Evolutionary conservation across 1,140 invertebrate species (phyloP).

Genomic region (Drosophila lacertosa): DNA sequence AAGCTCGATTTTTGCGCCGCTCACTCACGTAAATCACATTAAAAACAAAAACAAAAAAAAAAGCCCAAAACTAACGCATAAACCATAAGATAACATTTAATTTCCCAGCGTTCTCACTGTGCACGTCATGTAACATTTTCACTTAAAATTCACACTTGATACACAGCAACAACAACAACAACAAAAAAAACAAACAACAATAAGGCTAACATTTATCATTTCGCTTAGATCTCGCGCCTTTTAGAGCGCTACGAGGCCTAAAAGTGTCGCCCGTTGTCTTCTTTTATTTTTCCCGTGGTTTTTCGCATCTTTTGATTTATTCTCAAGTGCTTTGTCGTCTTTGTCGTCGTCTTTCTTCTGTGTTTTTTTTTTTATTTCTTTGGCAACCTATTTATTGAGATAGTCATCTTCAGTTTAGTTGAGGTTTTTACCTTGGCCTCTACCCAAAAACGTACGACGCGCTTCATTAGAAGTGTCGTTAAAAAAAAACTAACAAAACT

Average conservation of each 20-base stretch:
- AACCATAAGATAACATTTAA: conserved; percentile 27
- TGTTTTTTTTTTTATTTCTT: conserved; percentile 54
- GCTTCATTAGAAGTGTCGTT: conserved; percentile 53
- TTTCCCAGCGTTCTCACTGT: conserved; percentile 49
- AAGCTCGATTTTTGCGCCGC: conserved; percentile 51
- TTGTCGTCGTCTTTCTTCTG: not conserved
- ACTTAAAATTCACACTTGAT: conserved; percentile 83
- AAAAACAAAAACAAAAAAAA: conserved; percentile 21
- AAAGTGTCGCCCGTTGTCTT: conserved; percentile 56
- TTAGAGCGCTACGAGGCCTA: conserved; percentile 53
- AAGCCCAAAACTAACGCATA: conserved; percentile 19
- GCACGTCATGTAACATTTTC: conserved; percentile 57
- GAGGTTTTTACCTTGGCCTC: conserved; percentile 19
- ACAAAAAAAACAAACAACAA: conserved; percentile 14
- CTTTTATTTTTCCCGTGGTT: conserved; percentile 24
- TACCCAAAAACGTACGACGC: conserved; percentile 1
- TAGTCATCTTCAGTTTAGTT: conserved; percentile 58
- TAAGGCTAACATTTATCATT: conserved; percentile 68
- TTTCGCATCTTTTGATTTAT: conserved; percentile 82
- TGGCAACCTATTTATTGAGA: conserved; percentile 76
- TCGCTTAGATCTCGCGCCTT: conserved; percentile 70
- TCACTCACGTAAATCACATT: conserved; percentile 73
- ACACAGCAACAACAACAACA: conserved; percentile 42
- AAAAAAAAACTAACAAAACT: conserved; percentile 34
- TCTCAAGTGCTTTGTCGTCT: conserved; percentile 53